Evolutionary conservation across 1,140 invertebrate genomes (phyloP).

Genomic region (Homarus americanus): DNA sequence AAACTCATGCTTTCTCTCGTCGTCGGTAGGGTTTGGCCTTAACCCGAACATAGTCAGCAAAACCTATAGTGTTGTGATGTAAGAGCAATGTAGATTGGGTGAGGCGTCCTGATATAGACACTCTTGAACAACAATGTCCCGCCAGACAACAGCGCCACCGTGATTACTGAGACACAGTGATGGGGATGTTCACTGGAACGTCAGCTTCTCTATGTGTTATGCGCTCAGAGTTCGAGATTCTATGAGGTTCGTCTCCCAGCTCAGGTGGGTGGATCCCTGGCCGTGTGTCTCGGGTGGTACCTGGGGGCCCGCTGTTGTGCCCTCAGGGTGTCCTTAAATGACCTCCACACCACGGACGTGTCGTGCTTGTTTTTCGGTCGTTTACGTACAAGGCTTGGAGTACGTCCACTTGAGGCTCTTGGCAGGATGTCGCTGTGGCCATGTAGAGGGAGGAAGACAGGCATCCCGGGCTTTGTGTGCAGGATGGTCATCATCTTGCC

Average conservation of each 20-base stretch:
- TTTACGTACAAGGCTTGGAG: slow-evolving; percentile 89
- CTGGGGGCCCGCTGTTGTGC: slow-evolving; percentile 77
- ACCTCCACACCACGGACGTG: slow-evolving; percentile 63
- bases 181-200: slow-evolving; percentile 83
- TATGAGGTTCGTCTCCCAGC: slow-evolving; percentile 79
- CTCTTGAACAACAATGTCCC: slow-evolving; percentile 93
- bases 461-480: slow-evolving; percentile 84
- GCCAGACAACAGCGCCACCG: slow-evolving; percentile 92
- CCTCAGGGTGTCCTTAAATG: slow-evolving; percentile 60
- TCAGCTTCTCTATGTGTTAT: slow-evolving; percentile 73
- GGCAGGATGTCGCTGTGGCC: slow-evolving; percentile 89
- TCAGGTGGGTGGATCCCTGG: slow-evolving; percentile 77
- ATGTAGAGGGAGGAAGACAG: slow-evolving; percentile 82
- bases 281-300: slow-evolving; percentile 78
- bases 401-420: slow-evolving; percentile 98
- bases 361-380: slow-evolving; percentile 56
- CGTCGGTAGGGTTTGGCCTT: not conserved
- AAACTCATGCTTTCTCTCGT: slow-evolving; percentile 84
- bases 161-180: slow-evolving; percentile 92
- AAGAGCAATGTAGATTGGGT: slow-evolving; percentile 97
- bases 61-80: slow-evolving; percentile 84
- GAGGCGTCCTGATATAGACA: slow-evolving; percentile 92
- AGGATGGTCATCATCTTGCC: slow-evolving; percentile 83
- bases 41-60: slow-evolving; percentile 83
- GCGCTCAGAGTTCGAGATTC: slow-evolving; percentile 80